Percentiles rank a stretch among this genome's conserved stretches.
Evolutionary conservation across 2,797 vertebrate species (phyloP).

Genomic region (Peromyscus nudipes): DNA sequence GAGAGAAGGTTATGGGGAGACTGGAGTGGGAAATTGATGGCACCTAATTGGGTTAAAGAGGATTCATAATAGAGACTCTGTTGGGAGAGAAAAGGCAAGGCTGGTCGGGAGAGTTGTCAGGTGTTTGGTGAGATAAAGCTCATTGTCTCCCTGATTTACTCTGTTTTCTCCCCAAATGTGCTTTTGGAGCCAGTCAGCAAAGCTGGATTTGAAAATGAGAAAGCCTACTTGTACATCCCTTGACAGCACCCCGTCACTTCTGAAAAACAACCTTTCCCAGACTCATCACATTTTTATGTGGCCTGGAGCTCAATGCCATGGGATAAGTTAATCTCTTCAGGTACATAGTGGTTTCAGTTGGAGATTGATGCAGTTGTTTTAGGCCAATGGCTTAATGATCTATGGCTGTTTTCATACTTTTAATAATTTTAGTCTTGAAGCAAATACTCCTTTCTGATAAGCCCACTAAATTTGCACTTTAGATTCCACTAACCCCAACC

Average conservation of each 20-base stretch:
- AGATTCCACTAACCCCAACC: not conserved
- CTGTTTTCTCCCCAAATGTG: constrained; percentile 72
- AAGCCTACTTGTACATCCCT: constrained; percentile 81
- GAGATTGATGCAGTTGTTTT: constrained; percentile 70
- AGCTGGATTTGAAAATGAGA: constrained; percentile 85
- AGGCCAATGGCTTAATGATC: constrained; percentile 59
- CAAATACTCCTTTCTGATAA: constrained; percentile 41
- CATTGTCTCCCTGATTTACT: constrained; percentile 87
- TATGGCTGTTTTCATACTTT: constrained; percentile 58
- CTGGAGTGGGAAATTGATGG: constrained; percentile 77
- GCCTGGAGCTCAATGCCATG: constrained; percentile 55
- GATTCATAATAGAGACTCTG: constrained; percentile 79
- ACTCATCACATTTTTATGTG: constrained; percentile 46
- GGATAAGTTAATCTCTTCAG: constrained; percentile 73
- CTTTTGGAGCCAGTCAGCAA: constrained; percentile 85
- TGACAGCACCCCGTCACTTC: constrained; percentile 82
- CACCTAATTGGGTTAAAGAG: constrained; percentile 84
- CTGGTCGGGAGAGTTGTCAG: constrained; percentile 85
- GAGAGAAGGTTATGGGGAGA: constrained; percentile 72
- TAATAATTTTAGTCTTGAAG: constrained; percentile 71
- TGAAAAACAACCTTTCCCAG: constrained; percentile 76
- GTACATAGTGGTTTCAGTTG: constrained; percentile 45
- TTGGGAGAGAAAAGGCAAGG: constrained; percentile 65
- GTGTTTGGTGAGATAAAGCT: constrained; percentile 87
- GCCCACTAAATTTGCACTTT: constrained; percentile 29